A percentile compares a stretch with the other conserved stretches of the same genome.
phyloP scores from a whole-genome alignment of 2,113 vertebrate genomes.

The Prionailurus bengalensis region DNA sequence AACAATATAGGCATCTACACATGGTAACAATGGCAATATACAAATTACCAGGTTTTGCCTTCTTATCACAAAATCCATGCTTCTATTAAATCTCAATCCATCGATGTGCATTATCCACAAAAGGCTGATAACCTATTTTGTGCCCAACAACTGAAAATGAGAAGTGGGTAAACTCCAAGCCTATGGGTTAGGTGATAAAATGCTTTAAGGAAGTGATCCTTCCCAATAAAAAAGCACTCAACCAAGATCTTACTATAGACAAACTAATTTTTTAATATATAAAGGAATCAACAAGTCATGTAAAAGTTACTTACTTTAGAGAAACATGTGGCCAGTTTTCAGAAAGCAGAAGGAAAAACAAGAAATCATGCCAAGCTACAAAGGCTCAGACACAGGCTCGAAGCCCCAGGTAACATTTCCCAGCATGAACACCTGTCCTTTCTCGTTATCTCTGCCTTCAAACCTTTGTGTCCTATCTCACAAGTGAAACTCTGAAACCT shows the following conservation, averaged over 20 bases:
- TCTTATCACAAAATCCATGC: neutral
- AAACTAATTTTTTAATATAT: constrained; percentile 16
- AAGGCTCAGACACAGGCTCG: neutral
- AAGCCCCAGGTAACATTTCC: neutral
- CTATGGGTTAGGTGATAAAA: neutral
- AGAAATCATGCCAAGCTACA: neutral
- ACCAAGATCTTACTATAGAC: neutral
- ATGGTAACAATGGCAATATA: neutral
- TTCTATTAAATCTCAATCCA: neutral
- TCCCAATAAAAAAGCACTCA: neutral
- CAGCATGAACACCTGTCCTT: neutral
- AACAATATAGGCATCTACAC: neutral
- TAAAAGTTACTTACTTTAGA: neutral
- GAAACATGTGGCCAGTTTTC: neutral
- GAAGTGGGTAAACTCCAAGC: neutral
- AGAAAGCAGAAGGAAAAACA: neutral
- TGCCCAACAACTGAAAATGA: neutral
- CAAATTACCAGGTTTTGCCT: neutral
- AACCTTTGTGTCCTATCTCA: neutral
- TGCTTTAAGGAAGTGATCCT: neutral
- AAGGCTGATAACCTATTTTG: neutral
- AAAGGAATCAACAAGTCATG: constrained; percentile 19
- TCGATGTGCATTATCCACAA: neutral
- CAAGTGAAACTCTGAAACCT: neutral
- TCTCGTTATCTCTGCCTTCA: neutral